Evolutionary conservation across 1,140 invertebrate genomes (phyloP), one percentile per base, ranked within the genome.

Genomic region (Teleogryllus occipitalis): DNA sequence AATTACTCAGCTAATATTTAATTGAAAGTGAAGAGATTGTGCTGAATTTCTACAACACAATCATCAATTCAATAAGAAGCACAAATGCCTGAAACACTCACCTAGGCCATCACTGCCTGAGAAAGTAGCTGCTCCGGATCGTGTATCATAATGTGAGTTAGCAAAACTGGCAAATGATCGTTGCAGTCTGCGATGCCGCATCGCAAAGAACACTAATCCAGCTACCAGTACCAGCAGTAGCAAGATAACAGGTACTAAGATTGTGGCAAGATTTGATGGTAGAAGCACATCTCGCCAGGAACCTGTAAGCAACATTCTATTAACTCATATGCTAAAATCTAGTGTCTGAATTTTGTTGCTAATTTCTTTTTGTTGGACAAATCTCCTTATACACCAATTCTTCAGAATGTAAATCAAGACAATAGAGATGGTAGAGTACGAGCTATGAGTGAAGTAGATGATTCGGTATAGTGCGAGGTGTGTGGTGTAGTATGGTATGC

Each of bases 121-220:
- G 84, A 97, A 95, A 76, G 94, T 96, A 14, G 95, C 94, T 82
- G 95, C 92, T 76, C 93, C 95, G 72, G 94, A 92, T 82, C 94
- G 89, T 27, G 93, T 93, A 87, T 95, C 93, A 84, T 97, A 97
- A 85, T 96, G 94, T 83, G 93, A 94, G 84, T 93, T 95, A 15
- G 93, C 93, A 86, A 96, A 96, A 65, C 93, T 90, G 7, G 92
- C 89, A 87, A 96, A 96, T 81, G 90, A 93, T 80, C 92, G 90
- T 82, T 94, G 91, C 39, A 96, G 87, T 79, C 93, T 89, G 80
- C 92, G 88, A 85, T 96, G 92, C 80, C 94, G 88, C 47, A 95
- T 83, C 49, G 92, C 87, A 81, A 93, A 90, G 82, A 94, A 90
- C 47, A 87, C 88, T 47, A 95, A 86, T 10, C 90, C 90, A 22